Evolutionary conservation across 2,888 invertebrate species (phyloP), one percentile per base, ranked within the genome.

Genomic region (Clepsis dumicolana): DNA sequence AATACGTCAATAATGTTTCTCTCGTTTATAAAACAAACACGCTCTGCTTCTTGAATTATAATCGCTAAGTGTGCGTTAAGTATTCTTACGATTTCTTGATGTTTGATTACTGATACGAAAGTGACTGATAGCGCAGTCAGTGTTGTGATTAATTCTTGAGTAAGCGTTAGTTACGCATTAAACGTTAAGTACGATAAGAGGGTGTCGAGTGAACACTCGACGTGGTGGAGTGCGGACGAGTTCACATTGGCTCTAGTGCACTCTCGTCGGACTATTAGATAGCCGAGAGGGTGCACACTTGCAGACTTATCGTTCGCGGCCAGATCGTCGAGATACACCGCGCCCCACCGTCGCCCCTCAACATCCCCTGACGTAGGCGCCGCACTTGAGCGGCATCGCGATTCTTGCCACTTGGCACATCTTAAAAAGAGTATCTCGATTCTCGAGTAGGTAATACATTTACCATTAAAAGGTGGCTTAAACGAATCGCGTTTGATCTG

Each of bases 321-420:
- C 84, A 85, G 88, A 89, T 89, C 86, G 86, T 74, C 82, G 88
- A 84, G 89, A 89, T 89, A 89, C 75, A 82, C 77, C 81, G 84
- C 85, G 86, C 82, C 79, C 81, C 76, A 75, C 76, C 76, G 73
- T 73, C 79, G 70, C 72, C 79, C 76, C 73, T 72, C 77, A 72
- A 65, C 66, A 78, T 79, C 72, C 75, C 75, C 79, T 79, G 79
- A 81, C 79, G 75, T 77, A 78, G 78, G 76, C 77, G 74, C 74
- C 73, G 71, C 76, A 75, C 79, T 78, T 71, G 77, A 78, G 72
- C 77, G 77, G 78, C 78, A 82, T 82, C 80, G 79, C 79, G 79
- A 83, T 83, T 84, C 82, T 81, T 74, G 79, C 81, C 83, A 86
- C 86, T 87, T 71, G 67, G 70, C 83, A 86, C 82, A 81, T 82